Conservation (phyloP, 2,113 vertebrate species). For the Nesogale talazaci region DNA sequence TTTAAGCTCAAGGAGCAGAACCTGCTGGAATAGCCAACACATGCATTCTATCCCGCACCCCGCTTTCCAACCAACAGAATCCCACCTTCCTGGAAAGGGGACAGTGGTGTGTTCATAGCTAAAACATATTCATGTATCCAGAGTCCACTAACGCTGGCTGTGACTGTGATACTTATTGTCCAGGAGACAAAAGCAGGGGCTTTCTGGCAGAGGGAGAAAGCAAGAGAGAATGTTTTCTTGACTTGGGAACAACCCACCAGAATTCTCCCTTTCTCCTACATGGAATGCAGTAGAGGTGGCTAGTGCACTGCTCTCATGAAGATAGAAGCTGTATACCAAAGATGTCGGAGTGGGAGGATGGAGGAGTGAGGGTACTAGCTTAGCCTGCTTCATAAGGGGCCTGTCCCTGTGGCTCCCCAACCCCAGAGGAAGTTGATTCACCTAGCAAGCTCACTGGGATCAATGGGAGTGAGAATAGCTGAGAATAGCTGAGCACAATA, state of each 20-base stretch:
- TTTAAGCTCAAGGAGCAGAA: neutral
- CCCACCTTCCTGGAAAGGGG: neutral
- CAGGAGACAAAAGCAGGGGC: neutral
- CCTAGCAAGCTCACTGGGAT: neutral
- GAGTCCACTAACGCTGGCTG: neutral
- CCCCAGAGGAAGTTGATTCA: neutral
- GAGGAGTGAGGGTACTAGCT: accelerated
- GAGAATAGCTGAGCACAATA: neutral
- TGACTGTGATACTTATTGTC: neutral
- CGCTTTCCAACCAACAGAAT: neutral
- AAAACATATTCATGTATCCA: neutral
- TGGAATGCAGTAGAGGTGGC: neutral
- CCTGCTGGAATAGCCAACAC: too few species aligned
- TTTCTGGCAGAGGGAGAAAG: neutral
- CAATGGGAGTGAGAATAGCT: neutral
- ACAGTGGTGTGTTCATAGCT: accelerated
- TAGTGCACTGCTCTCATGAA: neutral
- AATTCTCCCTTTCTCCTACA: neutral
- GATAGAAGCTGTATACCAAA: neutral
- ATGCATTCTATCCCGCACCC: accelerated
- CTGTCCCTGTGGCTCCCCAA: neutral
- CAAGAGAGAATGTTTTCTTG: neutral
- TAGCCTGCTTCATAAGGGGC: neutral
- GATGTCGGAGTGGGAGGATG: neutral
- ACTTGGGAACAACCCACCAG: neutral